Evolutionary conservation across 2,888 invertebrate species (phyloP).

Genomic region (Himalopsyche kuldschensis): DNA sequence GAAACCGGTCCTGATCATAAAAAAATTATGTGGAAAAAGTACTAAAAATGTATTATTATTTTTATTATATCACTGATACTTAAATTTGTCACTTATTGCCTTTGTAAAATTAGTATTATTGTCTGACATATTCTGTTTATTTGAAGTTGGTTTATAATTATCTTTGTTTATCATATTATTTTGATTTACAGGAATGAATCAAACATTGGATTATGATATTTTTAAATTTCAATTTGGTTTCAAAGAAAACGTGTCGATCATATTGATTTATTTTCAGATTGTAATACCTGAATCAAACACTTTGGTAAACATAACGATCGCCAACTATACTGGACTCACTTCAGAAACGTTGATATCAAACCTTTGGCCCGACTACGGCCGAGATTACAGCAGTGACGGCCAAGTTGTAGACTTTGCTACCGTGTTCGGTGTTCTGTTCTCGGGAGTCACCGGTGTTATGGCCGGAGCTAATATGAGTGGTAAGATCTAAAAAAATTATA

Average conservation of each 20-base stretch:
- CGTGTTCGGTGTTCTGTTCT: slow-evolving; percentile 97
- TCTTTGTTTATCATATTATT: no score
- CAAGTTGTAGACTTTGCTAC: slow-evolving; percentile 84
- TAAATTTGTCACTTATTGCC: no score
- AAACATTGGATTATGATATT: neutral
- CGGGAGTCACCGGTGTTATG: slow-evolving; percentile 99
- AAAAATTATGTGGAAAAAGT: no score
- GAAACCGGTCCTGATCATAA: no score
- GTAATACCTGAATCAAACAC: slow-evolving; percentile 75
- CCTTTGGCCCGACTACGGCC: slow-evolving; percentile 71
- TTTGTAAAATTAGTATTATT: no score
- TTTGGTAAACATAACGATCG: slow-evolving; percentile 52
- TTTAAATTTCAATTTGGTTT: neutral
- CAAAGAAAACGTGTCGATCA: neutral
- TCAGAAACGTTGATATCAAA: slow-evolving; percentile 74
- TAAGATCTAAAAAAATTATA: slow-evolving; percentile 43
- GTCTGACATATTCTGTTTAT: no score
- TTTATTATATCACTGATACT: no score
- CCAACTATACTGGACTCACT: slow-evolving; percentile 81
- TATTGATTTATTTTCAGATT: slow-evolving; percentile 58
- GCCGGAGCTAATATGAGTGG: slow-evolving; percentile 99
- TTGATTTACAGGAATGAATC: no score
- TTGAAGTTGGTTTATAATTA: no score
- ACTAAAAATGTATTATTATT: no score
- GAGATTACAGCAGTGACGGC: slow-evolving; percentile 74